Conservation (phyloP, 2,888 invertebrate genomes). For the Ceraclea dissimilis region DNA sequence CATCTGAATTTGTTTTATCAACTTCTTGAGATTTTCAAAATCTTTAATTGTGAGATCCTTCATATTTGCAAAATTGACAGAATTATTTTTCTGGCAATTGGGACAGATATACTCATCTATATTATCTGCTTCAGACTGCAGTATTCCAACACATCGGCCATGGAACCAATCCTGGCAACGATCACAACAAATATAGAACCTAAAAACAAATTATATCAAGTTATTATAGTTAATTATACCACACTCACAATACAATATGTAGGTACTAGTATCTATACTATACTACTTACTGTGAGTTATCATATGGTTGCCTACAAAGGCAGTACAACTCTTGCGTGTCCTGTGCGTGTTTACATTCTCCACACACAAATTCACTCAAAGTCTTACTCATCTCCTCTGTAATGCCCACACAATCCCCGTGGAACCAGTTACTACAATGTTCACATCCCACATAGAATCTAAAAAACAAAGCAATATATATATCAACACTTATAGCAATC, state of each 20-base stretch:
- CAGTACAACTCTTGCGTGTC: conserved; percentile 93
- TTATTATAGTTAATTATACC: background rate
- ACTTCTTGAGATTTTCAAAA: conserved; percentile 72
- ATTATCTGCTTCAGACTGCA: conserved; percentile 88
- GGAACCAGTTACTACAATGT: conserved; percentile 97
- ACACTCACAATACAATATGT: background rate
- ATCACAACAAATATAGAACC: conserved; percentile 99
- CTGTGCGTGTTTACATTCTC: conserved; percentile 76
- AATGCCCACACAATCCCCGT: conserved; percentile 92
- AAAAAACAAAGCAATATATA: conserved; percentile 23
- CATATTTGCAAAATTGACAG: conserved; percentile 85
- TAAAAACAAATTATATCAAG: conserved; percentile 33
- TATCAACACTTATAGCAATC: background rate
- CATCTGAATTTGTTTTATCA: conserved; percentile 83
- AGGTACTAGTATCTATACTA: background rate
- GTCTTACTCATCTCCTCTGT: conserved; percentile 86
- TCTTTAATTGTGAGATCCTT: conserved; percentile 73
- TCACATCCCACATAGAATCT: conserved; percentile 98
- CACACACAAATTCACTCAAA: conserved; percentile 84
- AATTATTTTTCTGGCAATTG: conserved; percentile 84
- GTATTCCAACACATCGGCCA: conserved; percentile 91
- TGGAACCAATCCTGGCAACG: conserved; percentile 99
- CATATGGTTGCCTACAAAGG: conserved; percentile 92
- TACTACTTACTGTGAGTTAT: conserved; percentile 83
- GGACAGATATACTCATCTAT: conserved; percentile 97